phyloP scores from a whole-genome alignment of 2,888 invertebrate species.

The Sisyra terminalis region DNA sequence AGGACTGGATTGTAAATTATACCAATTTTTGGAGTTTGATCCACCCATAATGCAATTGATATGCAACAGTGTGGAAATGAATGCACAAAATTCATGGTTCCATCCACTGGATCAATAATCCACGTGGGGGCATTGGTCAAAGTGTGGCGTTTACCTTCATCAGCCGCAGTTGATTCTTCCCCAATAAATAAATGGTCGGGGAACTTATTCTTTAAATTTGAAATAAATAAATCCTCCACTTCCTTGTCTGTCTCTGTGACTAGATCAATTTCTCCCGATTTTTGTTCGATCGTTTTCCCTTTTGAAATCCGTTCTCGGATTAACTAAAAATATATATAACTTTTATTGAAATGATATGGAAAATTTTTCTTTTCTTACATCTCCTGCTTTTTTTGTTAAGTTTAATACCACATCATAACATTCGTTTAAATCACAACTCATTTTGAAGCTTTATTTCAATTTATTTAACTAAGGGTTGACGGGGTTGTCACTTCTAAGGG shows the following conservation, averaged over 20 bases:
- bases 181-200: conserved; percentile 82
- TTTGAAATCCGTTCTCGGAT: no score
- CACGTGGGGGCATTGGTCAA: conserved; percentile 87
- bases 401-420: no score
- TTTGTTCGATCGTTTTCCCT: conserved; percentile 44
- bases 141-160: conserved; percentile 37
- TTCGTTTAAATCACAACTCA: no score
- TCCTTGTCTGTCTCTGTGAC: conserved; percentile 92
- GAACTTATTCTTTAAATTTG: conserved; percentile 48
- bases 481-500: no score
- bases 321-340: no score
- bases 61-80: conserved; percentile 81
- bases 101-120: conserved; percentile 97
- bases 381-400: no score
- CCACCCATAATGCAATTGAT: conserved; percentile 67
- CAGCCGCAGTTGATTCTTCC: conserved; percentile 58
- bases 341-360: no score
- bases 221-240: conserved; percentile 75
- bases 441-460: no score
- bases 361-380: no score
- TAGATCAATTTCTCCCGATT: conserved; percentile 76
- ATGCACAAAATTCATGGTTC: conserved; percentile 96
- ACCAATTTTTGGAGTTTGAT: conserved; percentile 56
- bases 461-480: no score
- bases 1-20: conserved; percentile 85